These are phyloP conservation scores for Dromiciops gliroides DNA, from an alignment of 2,113 vertebrate genomes.

Conservation along the genomic window DNA sequence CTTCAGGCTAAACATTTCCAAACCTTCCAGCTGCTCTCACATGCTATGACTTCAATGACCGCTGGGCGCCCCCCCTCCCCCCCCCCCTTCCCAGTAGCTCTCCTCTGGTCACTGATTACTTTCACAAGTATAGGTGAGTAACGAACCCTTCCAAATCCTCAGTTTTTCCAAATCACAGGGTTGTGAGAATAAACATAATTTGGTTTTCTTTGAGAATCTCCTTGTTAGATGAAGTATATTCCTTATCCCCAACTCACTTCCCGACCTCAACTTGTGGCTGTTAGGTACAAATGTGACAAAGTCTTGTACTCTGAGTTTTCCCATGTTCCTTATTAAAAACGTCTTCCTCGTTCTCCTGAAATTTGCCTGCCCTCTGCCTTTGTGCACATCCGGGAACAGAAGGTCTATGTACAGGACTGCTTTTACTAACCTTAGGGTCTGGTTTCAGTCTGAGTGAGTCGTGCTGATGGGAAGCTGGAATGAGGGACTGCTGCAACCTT, in stretches of 20 bases:
- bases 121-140: not conserved
- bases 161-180: not conserved
- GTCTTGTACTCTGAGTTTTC: not conserved
- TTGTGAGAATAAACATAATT: not conserved
- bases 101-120: not conserved
- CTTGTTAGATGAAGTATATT: not conserved
- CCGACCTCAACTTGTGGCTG: not conserved
- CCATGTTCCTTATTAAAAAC: not conserved
- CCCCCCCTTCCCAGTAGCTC: not conserved
- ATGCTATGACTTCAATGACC: not conserved
- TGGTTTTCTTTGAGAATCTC: not conserved
- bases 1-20: not conserved
- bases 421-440: not conserved
- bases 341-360: not conserved
- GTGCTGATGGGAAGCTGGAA: not conserved
- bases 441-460: not conserved
- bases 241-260: not conserved
- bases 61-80: too few relatives aligned
- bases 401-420: not conserved
- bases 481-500: accelerated
- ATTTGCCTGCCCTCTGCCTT: not conserved
- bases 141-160: not conserved
- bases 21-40: not conserved
- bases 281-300: not conserved
- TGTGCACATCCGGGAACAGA: not conserved